Evolutionary conservation across 2,113 vertebrate species (phyloP).

Genomic region (Esox niger): DNA sequence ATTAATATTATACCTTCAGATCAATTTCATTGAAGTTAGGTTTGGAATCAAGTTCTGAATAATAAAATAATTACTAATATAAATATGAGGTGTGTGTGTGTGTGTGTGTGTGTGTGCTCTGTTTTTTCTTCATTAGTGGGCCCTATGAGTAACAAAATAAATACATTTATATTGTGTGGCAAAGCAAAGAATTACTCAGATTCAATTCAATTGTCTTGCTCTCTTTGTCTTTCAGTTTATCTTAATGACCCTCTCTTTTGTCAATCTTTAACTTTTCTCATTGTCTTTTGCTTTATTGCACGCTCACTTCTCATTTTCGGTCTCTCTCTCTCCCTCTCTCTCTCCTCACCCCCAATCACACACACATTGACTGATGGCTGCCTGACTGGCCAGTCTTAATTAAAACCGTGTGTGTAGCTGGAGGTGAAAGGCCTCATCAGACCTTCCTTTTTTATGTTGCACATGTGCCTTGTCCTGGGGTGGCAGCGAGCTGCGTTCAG

Average conservation of each 20-base stretch:
- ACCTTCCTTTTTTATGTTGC: slow-evolving; percentile 14
- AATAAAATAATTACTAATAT: neutral
- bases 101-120: too few relatives aligned
- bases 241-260: neutral
- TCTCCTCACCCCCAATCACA: neutral
- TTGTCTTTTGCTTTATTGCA: neutral
- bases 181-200: slow-evolving; percentile 39
- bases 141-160: slow-evolving; percentile 38
- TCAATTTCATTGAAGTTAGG: neutral
- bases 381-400: slow-evolving; percentile 50
- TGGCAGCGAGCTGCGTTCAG: slow-evolving; percentile 31
- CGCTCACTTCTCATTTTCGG: slow-evolving; percentile 20
- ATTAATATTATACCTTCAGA: neutral
- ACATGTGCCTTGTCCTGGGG: too few relatives aligned
- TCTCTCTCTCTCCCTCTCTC: slow-evolving; percentile 30
- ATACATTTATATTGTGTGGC: slow-evolving; percentile 31
- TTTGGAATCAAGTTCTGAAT: neutral
- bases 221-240: slow-evolving; percentile 5
- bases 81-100: neutral
- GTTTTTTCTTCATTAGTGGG: slow-evolving; percentile 22
- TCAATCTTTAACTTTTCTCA: neutral
- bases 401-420: slow-evolving; percentile 56
- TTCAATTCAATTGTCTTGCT: slow-evolving; percentile 16
- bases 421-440: slow-evolving; percentile 52
- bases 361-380: neutral